phyloP scores from a whole-genome alignment of 92 coral and sea anemone species.

The Umimayanthus chanpuru region DNA sequence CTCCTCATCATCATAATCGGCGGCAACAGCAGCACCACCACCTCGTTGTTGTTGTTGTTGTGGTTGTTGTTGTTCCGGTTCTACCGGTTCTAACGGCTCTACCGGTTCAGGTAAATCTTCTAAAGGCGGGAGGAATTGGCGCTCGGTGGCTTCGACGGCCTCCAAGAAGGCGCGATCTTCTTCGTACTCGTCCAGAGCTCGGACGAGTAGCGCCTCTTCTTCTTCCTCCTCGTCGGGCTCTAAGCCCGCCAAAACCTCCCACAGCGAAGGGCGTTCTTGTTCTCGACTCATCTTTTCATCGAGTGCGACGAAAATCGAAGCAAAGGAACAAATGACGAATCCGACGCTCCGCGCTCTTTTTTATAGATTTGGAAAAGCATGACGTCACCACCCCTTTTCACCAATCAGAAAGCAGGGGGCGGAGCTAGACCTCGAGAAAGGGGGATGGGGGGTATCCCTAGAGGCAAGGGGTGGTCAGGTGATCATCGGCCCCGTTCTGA shows the following conservation, averaged over 20 bases:
- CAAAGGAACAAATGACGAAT: background rate
- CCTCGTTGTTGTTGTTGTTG: no score
- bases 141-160: no score
- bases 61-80: no score
- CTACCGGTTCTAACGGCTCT: no score
- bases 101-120: background rate
- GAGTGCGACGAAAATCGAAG: no score
- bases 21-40: no score
- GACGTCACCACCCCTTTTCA: background rate
- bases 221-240: no score
- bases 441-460: slow-evolving; percentile 7
- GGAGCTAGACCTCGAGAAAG: background rate
- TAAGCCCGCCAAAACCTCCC: no score
- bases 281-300: background rate
- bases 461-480: background rate
- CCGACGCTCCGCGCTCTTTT: background rate
- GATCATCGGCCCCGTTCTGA: background rate
- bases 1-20: no score
- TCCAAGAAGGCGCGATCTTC: no score
- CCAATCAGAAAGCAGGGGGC: background rate
- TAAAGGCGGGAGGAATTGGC: background rate
- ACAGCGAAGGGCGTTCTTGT: background rate
- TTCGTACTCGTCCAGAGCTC: no score
- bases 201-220: no score
- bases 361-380: background rate